Evolutionary conservation across 2,888 invertebrate species (phyloP).

Genomic region (Tetragonula carbonaria): DNA sequence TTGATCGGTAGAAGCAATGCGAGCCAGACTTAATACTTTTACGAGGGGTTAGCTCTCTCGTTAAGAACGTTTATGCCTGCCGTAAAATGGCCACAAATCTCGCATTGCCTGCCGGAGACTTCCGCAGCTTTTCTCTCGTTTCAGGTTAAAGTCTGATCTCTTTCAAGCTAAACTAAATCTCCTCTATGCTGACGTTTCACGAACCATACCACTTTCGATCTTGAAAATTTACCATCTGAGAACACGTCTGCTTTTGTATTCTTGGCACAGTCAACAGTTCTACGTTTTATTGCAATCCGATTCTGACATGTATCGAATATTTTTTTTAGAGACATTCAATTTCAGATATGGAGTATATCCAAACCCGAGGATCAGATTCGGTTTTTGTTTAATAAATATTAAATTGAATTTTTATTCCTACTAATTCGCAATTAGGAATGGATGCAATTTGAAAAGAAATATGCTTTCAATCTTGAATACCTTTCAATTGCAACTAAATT

Average conservation of each 20-base stretch:
- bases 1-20: neutral
- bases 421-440: too few relatives aligned
- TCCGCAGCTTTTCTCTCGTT: neutral
- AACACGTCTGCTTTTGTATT: neutral
- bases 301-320: too few relatives aligned
- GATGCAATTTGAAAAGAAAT: too few relatives aligned
- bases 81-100: conserved; percentile 14
- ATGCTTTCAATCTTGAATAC: too few relatives aligned
- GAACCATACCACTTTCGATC: neutral
- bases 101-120: neutral
- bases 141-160: conserved; percentile 12
- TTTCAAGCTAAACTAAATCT: neutral
- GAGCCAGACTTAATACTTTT: neutral
- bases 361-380: too few relatives aligned
- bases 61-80: conserved; percentile 19
- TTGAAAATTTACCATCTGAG: neutral
- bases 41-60: neutral
- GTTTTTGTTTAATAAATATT: too few relatives aligned
- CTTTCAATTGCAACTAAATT: too few relatives aligned
- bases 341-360: too few relatives aligned
- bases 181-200: neutral
- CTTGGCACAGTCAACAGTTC: neutral
- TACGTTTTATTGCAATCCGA: neutral
- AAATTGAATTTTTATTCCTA: too few relatives aligned
- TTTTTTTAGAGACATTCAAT: too few relatives aligned